A percentile compares a stretch with the other conserved stretches of the same genome.
phyloP scores from a whole-genome alignment of 53 echinoderm and acorn worm genomes.

The Henricia sp. region DNA sequence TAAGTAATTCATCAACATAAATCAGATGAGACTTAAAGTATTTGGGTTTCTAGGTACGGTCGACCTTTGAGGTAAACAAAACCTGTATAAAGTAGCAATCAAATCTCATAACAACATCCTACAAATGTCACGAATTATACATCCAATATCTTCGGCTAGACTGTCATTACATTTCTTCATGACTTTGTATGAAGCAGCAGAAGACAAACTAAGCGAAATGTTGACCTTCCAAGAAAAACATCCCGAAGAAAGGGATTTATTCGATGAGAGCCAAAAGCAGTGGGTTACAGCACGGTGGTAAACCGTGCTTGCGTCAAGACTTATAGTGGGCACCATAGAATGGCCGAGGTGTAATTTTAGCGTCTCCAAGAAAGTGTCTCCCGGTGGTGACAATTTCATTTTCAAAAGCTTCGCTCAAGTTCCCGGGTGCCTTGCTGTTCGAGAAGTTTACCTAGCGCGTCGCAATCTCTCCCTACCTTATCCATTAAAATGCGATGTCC shows the following conservation, averaged over 20 bases:
- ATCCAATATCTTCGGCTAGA: background rate
- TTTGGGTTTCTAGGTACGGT: constrained; percentile 14
- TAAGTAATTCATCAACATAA: background rate
- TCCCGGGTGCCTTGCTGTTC: constrained; percentile 4
- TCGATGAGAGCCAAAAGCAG: background rate
- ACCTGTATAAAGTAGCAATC: background rate
- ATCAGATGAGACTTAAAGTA: constrained; percentile 1
- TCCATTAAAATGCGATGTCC: constrained; percentile 3
- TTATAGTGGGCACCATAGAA: no score
- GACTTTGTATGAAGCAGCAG: background rate
- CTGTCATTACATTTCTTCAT: constrained; percentile 38
- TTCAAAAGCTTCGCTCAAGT: background rate
- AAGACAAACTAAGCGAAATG: constrained; percentile 1
- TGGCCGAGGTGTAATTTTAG: no score
- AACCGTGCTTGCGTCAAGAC: no score
- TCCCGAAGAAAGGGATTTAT: constrained; percentile 16
- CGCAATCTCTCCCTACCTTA: background rate
- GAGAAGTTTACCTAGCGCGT: constrained; percentile 20
- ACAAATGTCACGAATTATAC: constrained; percentile 4
- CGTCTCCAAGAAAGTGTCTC: no score
- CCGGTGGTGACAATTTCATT: background rate
- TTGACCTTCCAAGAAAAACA: constrained; percentile 4
- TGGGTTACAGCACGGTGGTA: background rate
- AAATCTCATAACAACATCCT: constrained; percentile 9
- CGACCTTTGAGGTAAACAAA: constrained; percentile 23